Base-by-base conservation (phyloP, 2,797 vertebrate genomes). In the Notolabrus celidotus region DNA sequence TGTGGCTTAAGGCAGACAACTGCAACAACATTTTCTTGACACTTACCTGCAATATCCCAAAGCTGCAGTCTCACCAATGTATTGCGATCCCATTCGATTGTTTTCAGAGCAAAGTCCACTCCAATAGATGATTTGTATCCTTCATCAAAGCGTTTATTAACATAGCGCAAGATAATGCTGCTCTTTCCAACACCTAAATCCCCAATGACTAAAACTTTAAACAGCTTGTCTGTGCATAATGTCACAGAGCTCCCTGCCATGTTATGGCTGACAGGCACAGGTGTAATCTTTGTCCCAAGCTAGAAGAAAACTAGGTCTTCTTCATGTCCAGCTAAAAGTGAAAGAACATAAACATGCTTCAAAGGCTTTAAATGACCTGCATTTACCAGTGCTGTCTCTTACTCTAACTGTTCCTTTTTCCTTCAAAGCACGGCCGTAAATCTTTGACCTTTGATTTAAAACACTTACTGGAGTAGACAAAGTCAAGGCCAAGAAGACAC, bases 11-110 rank as follows among this genome's bases (percentile, higher is more conserved):
- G 4, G 2, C 4, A 33, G 7, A 16, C 3, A 45, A 7, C 9
- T 33, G 3, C 17, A n/a, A 45, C 1, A 10, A 9, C 11, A 16
- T 27, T 7, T 45, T 38, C 0, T 53, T 34, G 1, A 75, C 41
- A 73, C 79, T 86, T 67, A 96, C 95, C 96, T 89, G 94, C 94
- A 42, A 96, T 95, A 62, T 96, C 95, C 94, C 95, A 96, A 4
- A 96, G 92, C 86, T 97, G 95, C 81, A 96, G 82, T 74, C 95
- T 93, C 82, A 96, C 94, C 67, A 96, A 75, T 0, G 94, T 97
- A 63, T 80, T 85, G 53, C 62, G 73, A 67, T 96, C 95, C 94
- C 94, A 96, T 72, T 91, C 85, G 49, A 96, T 85, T 3, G 95
- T 94, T 86, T 96, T 97, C 36, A 96, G 91, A 0, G 94, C 92